Percentiles rank a stretch among this genome's conserved stretches.
phyloP scores from a whole-genome alignment of 2,888 invertebrate species.

The Phania funesta region DNA sequence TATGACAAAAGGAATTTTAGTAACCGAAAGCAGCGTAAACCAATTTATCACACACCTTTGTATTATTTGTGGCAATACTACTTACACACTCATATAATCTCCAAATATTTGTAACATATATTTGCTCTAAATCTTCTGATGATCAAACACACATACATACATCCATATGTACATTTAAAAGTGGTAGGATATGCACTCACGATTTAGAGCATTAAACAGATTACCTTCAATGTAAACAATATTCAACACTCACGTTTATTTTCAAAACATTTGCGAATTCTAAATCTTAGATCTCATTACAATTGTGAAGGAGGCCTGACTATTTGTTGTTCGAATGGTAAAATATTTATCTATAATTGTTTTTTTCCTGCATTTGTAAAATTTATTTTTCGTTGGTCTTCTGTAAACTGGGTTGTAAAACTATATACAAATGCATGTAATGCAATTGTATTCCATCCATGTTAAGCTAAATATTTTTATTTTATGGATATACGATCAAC shows the following conservation, averaged over 20 bases:
- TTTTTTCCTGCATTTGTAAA: neutral
- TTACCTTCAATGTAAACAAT: slow-evolving; percentile 68
- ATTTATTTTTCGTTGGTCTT: neutral
- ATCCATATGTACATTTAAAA: neutral
- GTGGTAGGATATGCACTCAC: slow-evolving; percentile 50
- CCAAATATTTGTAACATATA: neutral
- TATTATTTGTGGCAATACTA: neutral
- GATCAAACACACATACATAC: neutral
- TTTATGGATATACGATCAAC: too few relatives aligned
- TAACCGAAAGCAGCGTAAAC: neutral
- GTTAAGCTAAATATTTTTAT: too few relatives aligned
- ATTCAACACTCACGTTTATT: neutral
- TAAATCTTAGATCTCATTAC: slow-evolving; percentile 74
- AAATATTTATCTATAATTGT: too few relatives aligned
- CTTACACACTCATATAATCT: neutral
- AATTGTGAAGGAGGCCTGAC: slow-evolving; percentile 14
- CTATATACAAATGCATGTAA: too few relatives aligned
- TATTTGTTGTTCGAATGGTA: slow-evolving; percentile 68
- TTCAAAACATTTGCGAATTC: slow-evolving; percentile 31
- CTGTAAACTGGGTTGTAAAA: neutral
- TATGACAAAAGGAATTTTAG: neutral
- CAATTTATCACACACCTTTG: neutral
- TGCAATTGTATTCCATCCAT: too few relatives aligned
- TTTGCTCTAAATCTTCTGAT: neutral
- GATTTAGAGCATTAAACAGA: slow-evolving; percentile 76